Percentiles rank a stretch among this genome's conserved stretches.
Evolutionary conservation across 2,797 vertebrate species (phyloP).

Genomic region (Epinephelus awoara): DNA sequence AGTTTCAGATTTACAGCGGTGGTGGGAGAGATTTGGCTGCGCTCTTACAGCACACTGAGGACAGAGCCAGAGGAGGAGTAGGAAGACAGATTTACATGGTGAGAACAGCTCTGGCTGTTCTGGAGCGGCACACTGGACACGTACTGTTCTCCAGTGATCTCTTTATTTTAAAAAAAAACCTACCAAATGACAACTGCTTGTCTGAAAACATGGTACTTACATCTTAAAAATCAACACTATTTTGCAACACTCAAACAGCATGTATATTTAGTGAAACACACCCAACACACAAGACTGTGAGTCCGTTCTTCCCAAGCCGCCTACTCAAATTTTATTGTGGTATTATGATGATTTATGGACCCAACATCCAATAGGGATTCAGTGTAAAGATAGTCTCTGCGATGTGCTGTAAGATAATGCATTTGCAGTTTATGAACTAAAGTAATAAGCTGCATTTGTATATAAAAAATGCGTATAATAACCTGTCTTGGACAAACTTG

Average conservation of each 20-base stretch:
- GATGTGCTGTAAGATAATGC: conserved; percentile 4
- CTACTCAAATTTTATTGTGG: conserved; percentile 23
- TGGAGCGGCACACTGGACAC: conserved; percentile 49
- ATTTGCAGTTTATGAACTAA: neutral
- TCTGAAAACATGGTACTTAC: conserved; percentile 5
- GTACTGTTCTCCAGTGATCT: conserved; percentile 58
- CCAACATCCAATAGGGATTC: conserved; percentile 11
- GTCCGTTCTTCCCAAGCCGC: neutral
- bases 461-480: neutral
- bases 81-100: conserved; percentile 77
- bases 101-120: conserved; percentile 71
- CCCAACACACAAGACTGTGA: conserved; percentile 1
- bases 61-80: conserved; percentile 70
- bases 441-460: neutral
- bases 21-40: conserved; percentile 75
- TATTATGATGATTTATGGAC: conserved; percentile 25
- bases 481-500: neutral
- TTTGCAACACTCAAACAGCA: conserved; percentile 2
- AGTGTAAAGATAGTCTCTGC: conserved; percentile 16
- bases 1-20: conserved; percentile 82
- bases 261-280: conserved; percentile 25
- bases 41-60: conserved; percentile 69
- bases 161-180: conserved; percentile 44
- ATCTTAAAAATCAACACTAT: neutral
- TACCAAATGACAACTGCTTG: conserved; percentile 18